Conservation (phyloP, 2,888 invertebrate species). For the Corbicula japonica region DNA sequence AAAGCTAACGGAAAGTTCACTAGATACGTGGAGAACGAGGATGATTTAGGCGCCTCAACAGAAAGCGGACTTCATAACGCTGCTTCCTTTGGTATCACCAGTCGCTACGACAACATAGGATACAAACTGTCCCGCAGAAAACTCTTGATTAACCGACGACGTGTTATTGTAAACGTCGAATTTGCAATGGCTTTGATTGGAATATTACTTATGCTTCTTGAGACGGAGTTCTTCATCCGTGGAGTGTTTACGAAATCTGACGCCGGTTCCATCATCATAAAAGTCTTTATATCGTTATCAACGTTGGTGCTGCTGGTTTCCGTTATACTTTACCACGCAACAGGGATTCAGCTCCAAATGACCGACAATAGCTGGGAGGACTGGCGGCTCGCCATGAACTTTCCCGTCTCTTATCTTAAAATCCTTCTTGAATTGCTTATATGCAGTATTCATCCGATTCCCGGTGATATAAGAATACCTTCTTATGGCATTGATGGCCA, state of each 20-base stretch:
- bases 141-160: slow-evolving; percentile 69
- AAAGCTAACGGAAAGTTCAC: slow-evolving; percentile 71
- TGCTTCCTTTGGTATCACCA: slow-evolving; percentile 44
- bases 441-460: slow-evolving; percentile 77
- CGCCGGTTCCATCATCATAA: slow-evolving; percentile 69
- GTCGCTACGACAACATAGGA: slow-evolving; percentile 76
- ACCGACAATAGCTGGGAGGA: slow-evolving; percentile 78
- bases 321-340: slow-evolving; percentile 71
- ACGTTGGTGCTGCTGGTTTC: slow-evolving; percentile 70
- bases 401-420: slow-evolving; percentile 69
- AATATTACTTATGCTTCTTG: slow-evolving; percentile 75
- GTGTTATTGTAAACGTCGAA: slow-evolving; percentile 73
- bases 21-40: slow-evolving; percentile 73
- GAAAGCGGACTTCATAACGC: slow-evolving; percentile 27
- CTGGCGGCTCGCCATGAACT: slow-evolving; percentile 76
- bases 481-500: slow-evolving; percentile 66
- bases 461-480: slow-evolving; percentile 68
- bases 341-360: slow-evolving; percentile 75
- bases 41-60: slow-evolving; percentile 50
- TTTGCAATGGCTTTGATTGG: slow-evolving; percentile 73
- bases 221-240: slow-evolving; percentile 73
- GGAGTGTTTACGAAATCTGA: slow-evolving; percentile 66
- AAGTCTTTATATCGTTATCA: slow-evolving; percentile 70
- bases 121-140: slow-evolving; percentile 75
- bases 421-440: slow-evolving; percentile 72